Percentiles rank a stretch among this genome's conserved stretches.
phyloP scores from a whole-genome alignment of 2,113 vertebrate genomes.

The Cynocephalus volans region DNA sequence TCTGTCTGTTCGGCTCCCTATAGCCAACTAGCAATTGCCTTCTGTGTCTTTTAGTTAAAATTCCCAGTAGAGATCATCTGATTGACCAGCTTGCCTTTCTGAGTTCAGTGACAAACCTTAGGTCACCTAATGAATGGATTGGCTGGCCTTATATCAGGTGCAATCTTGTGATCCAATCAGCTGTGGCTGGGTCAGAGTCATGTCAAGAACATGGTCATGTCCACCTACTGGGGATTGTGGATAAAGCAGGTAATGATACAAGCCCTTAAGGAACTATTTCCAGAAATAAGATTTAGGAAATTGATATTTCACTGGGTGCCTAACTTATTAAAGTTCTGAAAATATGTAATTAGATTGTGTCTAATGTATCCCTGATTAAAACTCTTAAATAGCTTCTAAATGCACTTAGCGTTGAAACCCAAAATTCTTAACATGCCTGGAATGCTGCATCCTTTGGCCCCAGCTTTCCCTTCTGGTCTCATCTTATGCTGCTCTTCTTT shows the following conservation, averaged over 20 bases:
- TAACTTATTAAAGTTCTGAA: neutral
- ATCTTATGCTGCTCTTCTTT: neutral
- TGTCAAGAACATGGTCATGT: neutral
- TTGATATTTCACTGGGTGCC: neutral
- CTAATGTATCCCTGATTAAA: neutral
- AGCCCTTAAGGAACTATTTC: neutral
- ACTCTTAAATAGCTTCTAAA: neutral
- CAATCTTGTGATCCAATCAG: neutral
- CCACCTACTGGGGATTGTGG: neutral
- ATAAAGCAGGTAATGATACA: neutral
- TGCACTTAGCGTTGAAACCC: neutral
- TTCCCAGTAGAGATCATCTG: neutral
- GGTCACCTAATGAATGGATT: neutral
- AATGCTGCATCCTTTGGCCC: neutral
- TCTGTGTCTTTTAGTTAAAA: slow-evolving; percentile 23
- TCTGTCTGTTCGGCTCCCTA: neutral
- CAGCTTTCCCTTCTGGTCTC: neutral
- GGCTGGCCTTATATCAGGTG: no score
- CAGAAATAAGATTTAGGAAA: neutral
- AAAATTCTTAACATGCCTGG: neutral
- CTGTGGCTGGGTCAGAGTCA: neutral
- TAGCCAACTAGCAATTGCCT: neutral
- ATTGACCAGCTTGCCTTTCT: neutral
- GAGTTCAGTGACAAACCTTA: neutral
- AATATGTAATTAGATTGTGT: neutral